Conservation (phyloP, 2,113 vertebrate genomes). For the Labeo rohita region DNA sequence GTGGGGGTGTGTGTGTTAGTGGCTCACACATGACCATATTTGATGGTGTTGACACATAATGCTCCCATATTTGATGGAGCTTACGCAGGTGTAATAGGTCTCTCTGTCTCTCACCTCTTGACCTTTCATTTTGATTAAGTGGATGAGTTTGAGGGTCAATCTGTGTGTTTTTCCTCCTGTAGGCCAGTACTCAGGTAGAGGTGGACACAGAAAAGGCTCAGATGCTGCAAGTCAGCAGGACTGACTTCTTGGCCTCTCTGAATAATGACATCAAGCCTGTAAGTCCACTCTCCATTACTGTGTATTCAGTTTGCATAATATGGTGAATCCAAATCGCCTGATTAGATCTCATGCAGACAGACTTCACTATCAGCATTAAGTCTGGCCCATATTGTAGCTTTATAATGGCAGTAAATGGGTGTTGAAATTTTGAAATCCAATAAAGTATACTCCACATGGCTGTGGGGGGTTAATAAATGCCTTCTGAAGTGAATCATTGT, state of each 20-base stretch:
- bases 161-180: constrained; percentile 21
- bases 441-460: no score
- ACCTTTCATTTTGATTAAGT: constrained; percentile 55
- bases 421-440: no score
- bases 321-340: not conserved
- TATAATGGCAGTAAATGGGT: no score
- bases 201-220: constrained; percentile 95
- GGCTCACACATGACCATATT: constrained; percentile 70
- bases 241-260: constrained; percentile 89
- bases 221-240: constrained; percentile 84
- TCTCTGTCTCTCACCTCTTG: constrained; percentile 52
- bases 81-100: constrained; percentile 68
- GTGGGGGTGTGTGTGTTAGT: constrained; percentile 15
- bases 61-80: constrained; percentile 58
- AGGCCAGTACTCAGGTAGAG: constrained; percentile 77
- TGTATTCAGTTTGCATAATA: constrained; percentile 3
- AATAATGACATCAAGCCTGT: constrained; percentile 97
- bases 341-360: not conserved
- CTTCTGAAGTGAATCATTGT: no score
- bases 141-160: constrained; percentile 28
- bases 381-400: not conserved
- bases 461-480: no score
- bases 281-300: constrained; percentile 66
- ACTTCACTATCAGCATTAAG: not conserved
- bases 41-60: constrained; percentile 81